A percentile compares a stretch with the other conserved stretches of the same genome.
phyloP scores from a whole-genome alignment of 1,140 invertebrate genomes.

The Trichogramma pretiosum region DNA sequence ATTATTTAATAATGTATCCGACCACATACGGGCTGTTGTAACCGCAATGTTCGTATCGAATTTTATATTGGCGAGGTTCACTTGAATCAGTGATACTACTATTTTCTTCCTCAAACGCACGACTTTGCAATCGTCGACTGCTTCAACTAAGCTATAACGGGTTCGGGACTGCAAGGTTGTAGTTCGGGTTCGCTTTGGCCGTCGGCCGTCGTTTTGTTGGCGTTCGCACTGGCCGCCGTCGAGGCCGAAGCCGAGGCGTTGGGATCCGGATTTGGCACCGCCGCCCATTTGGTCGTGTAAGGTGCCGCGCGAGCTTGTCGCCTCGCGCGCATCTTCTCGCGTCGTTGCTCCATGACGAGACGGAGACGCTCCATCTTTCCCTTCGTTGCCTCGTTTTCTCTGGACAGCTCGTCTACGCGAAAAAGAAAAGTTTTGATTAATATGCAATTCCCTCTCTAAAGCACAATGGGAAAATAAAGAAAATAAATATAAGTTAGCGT shows the following conservation, averaged over 20 bases:
- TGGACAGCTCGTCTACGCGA: constrained; percentile 44
- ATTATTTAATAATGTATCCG: too few relatives aligned
- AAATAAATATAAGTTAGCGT: too few relatives aligned
- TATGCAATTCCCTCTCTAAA: too few relatives aligned
- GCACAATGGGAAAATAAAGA: too few relatives aligned
- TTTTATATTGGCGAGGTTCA: too few relatives aligned
- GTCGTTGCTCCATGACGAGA: constrained; percentile 78
- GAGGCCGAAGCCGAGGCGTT: constrained; percentile 24
- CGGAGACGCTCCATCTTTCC: constrained; percentile 78
- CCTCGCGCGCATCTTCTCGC: constrained; percentile 68
- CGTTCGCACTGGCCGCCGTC: constrained; percentile 21
- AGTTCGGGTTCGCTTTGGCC: constrained; percentile 39
- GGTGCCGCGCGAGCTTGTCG: constrained; percentile 62
- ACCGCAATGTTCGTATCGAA: too few relatives aligned
- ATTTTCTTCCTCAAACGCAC: too few relatives aligned
- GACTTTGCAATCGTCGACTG: too few relatives aligned
- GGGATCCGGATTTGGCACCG: constrained; percentile 33
- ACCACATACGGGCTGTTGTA: too few relatives aligned
- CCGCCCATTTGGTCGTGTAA: constrained; percentile 53
- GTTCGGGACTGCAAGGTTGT: constrained; percentile 41
- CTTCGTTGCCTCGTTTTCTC: constrained; percentile 70
- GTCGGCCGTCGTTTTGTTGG: constrained; percentile 16
- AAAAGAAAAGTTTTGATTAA: constrained; percentile 8
- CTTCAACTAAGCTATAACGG: constrained; percentile 43
- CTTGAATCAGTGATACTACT: too few relatives aligned